Conservation (phyloP, 2,113 vertebrate genomes). For the Steatornis caripensis region DNA sequence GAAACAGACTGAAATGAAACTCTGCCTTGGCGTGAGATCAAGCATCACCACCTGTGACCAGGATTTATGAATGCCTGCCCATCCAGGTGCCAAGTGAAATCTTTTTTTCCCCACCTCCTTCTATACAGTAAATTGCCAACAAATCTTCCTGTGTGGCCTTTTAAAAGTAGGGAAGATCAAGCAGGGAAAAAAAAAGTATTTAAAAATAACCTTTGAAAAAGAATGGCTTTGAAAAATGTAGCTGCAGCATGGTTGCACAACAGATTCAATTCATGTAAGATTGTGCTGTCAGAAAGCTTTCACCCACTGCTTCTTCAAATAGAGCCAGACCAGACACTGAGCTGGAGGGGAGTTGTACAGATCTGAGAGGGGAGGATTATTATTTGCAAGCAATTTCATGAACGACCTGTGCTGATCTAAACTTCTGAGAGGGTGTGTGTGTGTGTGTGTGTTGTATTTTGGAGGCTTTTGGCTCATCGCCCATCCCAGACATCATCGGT, state of each 20-base stretch:
- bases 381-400: not conserved
- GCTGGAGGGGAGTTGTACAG: rapidly evolving
- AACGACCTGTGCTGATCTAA: not conserved
- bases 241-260: not conserved
- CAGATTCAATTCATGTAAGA: not conserved
- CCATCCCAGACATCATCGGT: not conserved
- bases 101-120: not conserved
- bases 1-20: not conserved
- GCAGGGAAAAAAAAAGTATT: not conserved
- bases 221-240: not conserved
- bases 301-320: not conserved
- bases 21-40: not conserved
- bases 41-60: not conserved
- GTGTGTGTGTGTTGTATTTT: no score
- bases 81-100: not conserved
- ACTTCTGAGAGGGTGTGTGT: not conserved
- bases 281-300: not conserved
- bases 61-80: not conserved
- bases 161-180: not conserved
- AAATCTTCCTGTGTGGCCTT: not conserved
- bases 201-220: slow-evolving; percentile 2
- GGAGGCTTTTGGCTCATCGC: not conserved
- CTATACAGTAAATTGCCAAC: not conserved
- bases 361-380: not conserved
- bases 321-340: not conserved